These are phyloP conservation scores for Lamproptera curius DNA, from an alignment of 2,888 invertebrate species.

Conservation along the genomic window DNA sequence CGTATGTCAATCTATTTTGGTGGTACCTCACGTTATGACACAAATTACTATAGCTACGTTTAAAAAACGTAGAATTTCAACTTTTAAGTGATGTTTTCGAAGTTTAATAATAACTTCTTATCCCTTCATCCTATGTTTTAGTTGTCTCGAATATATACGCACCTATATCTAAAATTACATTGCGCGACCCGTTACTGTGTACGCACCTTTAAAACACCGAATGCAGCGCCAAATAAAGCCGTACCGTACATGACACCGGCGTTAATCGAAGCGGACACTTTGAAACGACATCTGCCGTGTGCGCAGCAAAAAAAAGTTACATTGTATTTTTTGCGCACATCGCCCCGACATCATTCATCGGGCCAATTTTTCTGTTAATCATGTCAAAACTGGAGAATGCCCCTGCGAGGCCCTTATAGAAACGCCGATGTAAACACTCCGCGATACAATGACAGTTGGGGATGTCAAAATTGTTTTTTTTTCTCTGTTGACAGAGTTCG, in stretches of 20 bases:
- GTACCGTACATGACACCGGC: slow-evolving; percentile 54
- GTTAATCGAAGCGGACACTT: slow-evolving; percentile 64
- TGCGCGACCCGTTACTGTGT: too few species aligned
- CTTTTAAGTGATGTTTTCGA: too few species aligned
- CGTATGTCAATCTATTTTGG: too few species aligned
- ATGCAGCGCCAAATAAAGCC: slow-evolving; percentile 64
- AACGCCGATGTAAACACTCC: slow-evolving; percentile 57
- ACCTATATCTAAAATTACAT: too few species aligned
- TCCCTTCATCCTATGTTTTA: too few species aligned
- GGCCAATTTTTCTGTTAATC: slow-evolving; percentile 69
- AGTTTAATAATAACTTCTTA: too few species aligned
- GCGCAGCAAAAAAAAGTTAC: slow-evolving; percentile 55
- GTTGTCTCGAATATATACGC: too few species aligned
- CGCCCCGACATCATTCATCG: slow-evolving; percentile 35
- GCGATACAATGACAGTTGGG: slow-evolving; percentile 42
- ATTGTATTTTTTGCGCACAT: slow-evolving; percentile 42
- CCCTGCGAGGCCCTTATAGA: slow-evolving; percentile 42
- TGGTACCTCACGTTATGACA: too few species aligned
- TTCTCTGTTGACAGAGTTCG: slow-evolving; percentile 20
- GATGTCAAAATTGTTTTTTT: slow-evolving; percentile 30
- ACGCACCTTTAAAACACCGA: slow-evolving; percentile 60
- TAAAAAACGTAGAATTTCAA: too few species aligned
- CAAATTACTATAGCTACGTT: too few species aligned
- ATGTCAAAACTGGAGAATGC: slow-evolving; percentile 59
- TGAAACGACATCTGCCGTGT: slow-evolving; percentile 59